phyloP scores from a whole-genome alignment of 2,113 vertebrate genomes.

The Gallinago undulata region DNA sequence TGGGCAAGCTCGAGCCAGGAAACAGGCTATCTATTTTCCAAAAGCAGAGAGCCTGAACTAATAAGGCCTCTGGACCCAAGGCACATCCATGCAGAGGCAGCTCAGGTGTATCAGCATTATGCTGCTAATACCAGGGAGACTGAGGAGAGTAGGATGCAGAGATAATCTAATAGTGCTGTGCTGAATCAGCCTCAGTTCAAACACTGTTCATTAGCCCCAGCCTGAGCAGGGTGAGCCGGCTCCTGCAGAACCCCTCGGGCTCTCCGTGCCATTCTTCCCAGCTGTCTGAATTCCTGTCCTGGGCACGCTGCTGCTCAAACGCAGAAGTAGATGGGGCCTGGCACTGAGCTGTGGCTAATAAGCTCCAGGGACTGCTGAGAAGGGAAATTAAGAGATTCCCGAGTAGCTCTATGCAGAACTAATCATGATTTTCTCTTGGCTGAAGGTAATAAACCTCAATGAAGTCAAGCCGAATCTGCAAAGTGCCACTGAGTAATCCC shows the following conservation, averaged over 20 bases:
- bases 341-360: slow-evolving; percentile 45
- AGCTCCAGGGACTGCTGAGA: slow-evolving; percentile 26
- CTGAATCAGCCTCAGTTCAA: background rate
- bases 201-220: background rate
- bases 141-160: background rate
- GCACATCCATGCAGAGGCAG: background rate
- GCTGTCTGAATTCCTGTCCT: slow-evolving; percentile 16
- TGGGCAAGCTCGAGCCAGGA: background rate
- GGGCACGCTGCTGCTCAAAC: background rate
- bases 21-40: background rate
- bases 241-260: slow-evolving; percentile 38
- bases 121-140: background rate
- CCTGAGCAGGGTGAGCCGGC: background rate
- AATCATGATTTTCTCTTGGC: background rate
- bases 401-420: slow-evolving; percentile 14
- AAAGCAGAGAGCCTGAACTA: background rate
- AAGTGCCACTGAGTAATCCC: background rate
- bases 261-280: background rate
- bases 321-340: slow-evolving; percentile 24
- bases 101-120: background rate
- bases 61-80: background rate
- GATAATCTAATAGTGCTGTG: background rate
- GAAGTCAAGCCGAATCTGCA: slow-evolving; percentile 1
- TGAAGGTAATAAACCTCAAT: slow-evolving; percentile 38
- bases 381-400: slow-evolving; percentile 30